Evolutionary conservation across 2,888 invertebrate species (phyloP).

Genomic region (Drosophila sordidapex): DNA sequence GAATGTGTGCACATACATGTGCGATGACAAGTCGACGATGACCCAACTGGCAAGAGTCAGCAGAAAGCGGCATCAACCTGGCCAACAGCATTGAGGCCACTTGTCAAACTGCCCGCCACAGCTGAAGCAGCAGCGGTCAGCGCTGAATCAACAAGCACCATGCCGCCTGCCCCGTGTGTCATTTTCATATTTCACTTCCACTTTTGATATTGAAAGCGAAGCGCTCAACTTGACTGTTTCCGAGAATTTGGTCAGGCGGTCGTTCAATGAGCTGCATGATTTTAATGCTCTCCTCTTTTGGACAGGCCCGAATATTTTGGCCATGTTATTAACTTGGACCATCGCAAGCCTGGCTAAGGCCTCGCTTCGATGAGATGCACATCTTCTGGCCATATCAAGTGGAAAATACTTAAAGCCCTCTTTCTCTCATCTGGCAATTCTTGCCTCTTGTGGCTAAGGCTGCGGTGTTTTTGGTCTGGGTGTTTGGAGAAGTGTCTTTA

Average conservation of each 20-base stretch:
- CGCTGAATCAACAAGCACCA: slow-evolving; percentile 52
- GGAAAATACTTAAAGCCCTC: slow-evolving; percentile 41
- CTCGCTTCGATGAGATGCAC: slow-evolving; percentile 57
- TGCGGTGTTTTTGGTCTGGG: background rate
- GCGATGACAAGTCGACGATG: slow-evolving; percentile 26
- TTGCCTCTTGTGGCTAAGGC: slow-evolving; percentile 4
- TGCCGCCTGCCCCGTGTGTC: slow-evolving; percentile 26
- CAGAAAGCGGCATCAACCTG: slow-evolving; percentile 44
- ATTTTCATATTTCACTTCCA: slow-evolving; percentile 53
- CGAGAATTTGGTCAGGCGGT: slow-evolving; percentile 55
- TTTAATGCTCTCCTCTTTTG: slow-evolving; percentile 60
- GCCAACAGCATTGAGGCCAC: slow-evolving; percentile 65
- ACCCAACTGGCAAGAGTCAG: slow-evolving; percentile 6
- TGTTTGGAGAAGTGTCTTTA: slow-evolving; percentile 4
- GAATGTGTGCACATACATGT: slow-evolving; percentile 3
- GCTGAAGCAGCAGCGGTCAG: slow-evolving; percentile 26
- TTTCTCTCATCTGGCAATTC: slow-evolving; percentile 9
- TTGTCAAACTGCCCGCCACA: slow-evolving; percentile 63
- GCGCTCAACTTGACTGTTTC: slow-evolving; percentile 25
- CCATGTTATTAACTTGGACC: slow-evolving; percentile 66
- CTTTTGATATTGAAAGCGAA: slow-evolving; percentile 74
- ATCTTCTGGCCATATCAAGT: slow-evolving; percentile 55
- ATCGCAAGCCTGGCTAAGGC: slow-evolving; percentile 29
- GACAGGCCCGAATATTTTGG: slow-evolving; percentile 43
- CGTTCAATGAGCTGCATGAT: slow-evolving; percentile 76